Percentiles rank a stretch among this genome's conserved stretches.
Evolutionary conservation across 2,113 vertebrate species (phyloP).

Genomic region (Emydura subglobosa): DNA sequence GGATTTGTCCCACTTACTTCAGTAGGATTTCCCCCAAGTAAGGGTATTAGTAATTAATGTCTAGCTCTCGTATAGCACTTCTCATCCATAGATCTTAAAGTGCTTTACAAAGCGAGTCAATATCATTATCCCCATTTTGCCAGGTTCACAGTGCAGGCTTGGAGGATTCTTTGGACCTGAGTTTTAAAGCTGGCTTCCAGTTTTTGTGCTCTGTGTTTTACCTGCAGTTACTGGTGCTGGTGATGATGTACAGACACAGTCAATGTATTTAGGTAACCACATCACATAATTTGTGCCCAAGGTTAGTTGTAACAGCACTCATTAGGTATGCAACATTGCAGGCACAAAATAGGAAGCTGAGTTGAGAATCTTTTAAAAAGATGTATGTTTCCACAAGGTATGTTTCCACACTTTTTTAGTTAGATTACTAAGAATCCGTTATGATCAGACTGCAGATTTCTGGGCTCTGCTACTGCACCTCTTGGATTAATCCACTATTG

Average conservation of each 20-base stretch:
- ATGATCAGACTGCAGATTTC: background rate
- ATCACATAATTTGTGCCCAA: background rate
- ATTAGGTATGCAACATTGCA: background rate
- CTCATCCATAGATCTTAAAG: no score
- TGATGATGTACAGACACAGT: rapidly evolving
- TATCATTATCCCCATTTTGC: background rate
- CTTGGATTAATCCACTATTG: background rate
- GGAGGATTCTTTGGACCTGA: background rate
- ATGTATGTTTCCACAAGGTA: no score
- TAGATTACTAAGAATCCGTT: background rate
- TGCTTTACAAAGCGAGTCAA: background rate
- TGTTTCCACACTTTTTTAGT: background rate
- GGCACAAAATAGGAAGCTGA: background rate
- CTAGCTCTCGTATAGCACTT: background rate
- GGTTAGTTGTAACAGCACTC: no score
- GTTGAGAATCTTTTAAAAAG: background rate
- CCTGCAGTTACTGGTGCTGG: rapidly evolving
- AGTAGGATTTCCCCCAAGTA: rapidly evolving
- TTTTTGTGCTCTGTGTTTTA: background rate
- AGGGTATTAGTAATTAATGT: background rate
- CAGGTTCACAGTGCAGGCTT: rapidly evolving
- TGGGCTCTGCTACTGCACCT: no score
- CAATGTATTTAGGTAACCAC: background rate
- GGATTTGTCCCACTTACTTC: background rate
- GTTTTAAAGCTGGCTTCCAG: rapidly evolving